Base-by-base conservation (phyloP, 2,113 vertebrate genomes). In the Climacteris rufus region DNA sequence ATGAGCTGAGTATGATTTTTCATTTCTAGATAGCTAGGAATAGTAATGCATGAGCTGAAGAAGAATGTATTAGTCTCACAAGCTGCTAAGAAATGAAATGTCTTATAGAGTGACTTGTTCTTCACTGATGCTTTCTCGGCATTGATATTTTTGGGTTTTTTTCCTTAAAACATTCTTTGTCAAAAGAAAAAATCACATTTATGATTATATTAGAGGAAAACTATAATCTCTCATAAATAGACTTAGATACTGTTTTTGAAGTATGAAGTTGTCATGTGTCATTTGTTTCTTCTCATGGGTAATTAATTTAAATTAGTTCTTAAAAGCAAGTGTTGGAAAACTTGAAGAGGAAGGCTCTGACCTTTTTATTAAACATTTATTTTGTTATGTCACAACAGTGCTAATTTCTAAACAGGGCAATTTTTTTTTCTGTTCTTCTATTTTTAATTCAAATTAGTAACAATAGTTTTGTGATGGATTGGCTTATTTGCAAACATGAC, bases 1-100 rank as follows among this genome's bases (percentile, higher is more conserved):
- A 97, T 96, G 93, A 96, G 95, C 91, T 94, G 90, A 98, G 88
- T 63, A 90, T 7, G 54, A 96, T 97, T 98, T 98, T 98, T 98
- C 96, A 97, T 97, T 94, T 97, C 87, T 95, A 77, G 57, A 89
- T 94, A 91, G 82, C 75, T 54, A 78, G 79, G 31, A 89, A 91
- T 96, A 91, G 89, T 93, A 98, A 97, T 90, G 65, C 92, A 96
- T 84, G 91, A 92, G 50, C 93, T 82, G 20, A 86, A 97, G 90
- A 91, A 92, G 63, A 87, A 22, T 93, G 52, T 90, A 97, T 96
- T 97, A 93, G 98, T 98, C 95, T 97, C 88, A 77, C 75, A 70
- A 94, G 45, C 68, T 82, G 80, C 79, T 79, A 91, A 96, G 93
- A 95, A 98, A 98, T 93, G 77, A 97, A 97, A 97, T 97, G 96